Evolutionary conservation across 2,113 vertebrate species (phyloP), one percentile per base, ranked within the genome.

Genomic region (Ciconia maguari): DNA sequence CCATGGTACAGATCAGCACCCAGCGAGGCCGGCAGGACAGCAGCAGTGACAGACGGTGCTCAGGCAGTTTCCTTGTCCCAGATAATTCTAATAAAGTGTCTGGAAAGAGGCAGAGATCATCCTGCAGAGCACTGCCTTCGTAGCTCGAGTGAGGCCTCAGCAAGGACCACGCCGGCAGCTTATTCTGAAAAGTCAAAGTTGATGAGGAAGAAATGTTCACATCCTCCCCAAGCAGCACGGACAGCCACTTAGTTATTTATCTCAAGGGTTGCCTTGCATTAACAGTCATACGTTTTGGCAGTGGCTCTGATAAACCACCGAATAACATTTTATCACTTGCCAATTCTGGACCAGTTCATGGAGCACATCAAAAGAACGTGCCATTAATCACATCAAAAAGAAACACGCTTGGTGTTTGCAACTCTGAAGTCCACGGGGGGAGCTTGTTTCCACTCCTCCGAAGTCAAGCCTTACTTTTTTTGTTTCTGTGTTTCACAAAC

Each of bases 141-240:
- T 16, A 75, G 38, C 20, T 51, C 5, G 4, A 49, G n/a, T 0
- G 1, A 74, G 64, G 36, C 30, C 17, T 62, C 38, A 24, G n/a
- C 7, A 5, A 84, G 52, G 51, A 49, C 22, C 24, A 46, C 0
- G 0, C 32, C 0, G 0, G 54, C 66, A 85, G 78, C 36, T 87
- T 66, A 42, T 30, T 57, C 76, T 57, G 78, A 68, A 58, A 77
- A 88, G 71, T 46, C 66, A 58, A 46, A 94, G 71, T 1, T 66
- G 64, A 54, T 48, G 46, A 64, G 38, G 68, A 62, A 68, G 62
- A 48, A 77, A 52, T 36, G 71, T 26, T 71, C 3, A 3, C 42
- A 26, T 69, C 30, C 27, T 57, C n/a, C 54, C 16, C 4, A 1
- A 2, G 62, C 25, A 69, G 54, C 78, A 72, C 2, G 3, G 26